Evolutionary conservation across 2,113 vertebrate species (phyloP).

Genomic region (Lasiurus cinereus): DNA sequence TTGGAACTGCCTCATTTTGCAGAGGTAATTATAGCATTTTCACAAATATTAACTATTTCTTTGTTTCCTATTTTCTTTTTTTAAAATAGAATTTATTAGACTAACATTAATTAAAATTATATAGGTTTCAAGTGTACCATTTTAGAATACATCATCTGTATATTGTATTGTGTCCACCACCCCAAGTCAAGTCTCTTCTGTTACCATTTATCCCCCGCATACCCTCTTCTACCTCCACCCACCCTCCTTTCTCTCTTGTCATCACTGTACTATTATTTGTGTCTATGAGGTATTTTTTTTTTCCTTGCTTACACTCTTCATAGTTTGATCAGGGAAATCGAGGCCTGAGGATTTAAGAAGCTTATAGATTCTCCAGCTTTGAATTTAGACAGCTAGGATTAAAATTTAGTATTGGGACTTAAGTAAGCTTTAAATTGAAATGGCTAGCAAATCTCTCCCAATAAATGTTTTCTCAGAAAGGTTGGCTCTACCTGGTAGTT

Average conservation of each 20-base stretch:
- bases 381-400: neutral
- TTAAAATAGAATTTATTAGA: neutral
- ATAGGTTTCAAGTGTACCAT: neutral
- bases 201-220: neutral
- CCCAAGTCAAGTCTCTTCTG: neutral
- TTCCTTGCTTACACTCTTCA: neutral
- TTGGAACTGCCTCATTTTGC: neutral
- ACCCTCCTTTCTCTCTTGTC: neutral
- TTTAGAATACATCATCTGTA: neutral
- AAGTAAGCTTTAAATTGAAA: conserved; percentile 39
- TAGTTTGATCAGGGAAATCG: conserved; percentile 45
- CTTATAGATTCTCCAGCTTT: neutral
- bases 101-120: neutral
- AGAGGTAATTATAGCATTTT: conserved; percentile 45
- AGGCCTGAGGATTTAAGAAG: neutral
- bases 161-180: neutral
- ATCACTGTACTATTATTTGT: neutral
- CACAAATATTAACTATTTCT: neutral
- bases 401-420: neutral
- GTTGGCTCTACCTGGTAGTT: conserved; percentile 10
- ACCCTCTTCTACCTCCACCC: neutral
- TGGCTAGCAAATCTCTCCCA: conserved; percentile 17
- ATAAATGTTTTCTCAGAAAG: conserved; percentile 11
- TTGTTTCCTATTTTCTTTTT: neutral
- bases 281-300: neutral